Percentiles rank a stretch among this genome's conserved stretches.
phyloP scores from a whole-genome alignment of 2,888 invertebrate species.

The Spialia ferax region DNA sequence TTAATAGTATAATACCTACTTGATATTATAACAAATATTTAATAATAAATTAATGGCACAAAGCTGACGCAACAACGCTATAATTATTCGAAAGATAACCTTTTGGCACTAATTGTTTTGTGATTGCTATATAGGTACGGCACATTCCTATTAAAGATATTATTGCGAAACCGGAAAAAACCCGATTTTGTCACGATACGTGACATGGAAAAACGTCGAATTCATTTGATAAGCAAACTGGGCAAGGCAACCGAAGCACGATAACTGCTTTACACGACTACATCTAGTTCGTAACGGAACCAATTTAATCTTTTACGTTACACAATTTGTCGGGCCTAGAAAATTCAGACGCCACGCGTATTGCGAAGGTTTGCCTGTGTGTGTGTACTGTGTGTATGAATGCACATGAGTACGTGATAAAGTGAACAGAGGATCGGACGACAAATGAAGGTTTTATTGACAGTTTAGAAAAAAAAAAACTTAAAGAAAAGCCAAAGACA shows the following conservation, averaged over 20 bases:
- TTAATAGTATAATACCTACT: neutral
- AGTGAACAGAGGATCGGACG: too few relatives aligned
- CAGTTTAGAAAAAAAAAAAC: too few relatives aligned
- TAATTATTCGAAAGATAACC: conserved; percentile 21
- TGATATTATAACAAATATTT: neutral
- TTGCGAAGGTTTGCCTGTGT: neutral
- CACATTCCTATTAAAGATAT: conserved; percentile 15
- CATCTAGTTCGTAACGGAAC: conserved; percentile 19
- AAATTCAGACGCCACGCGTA: neutral
- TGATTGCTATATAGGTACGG: neutral
- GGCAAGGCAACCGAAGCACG: conserved; percentile 25
- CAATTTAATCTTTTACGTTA: conserved; percentile 21
- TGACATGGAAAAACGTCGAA: conserved; percentile 8
- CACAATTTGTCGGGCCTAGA: conserved; percentile 19
- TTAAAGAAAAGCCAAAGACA: too few relatives aligned
- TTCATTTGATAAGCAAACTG: conserved; percentile 24
- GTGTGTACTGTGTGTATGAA: too few relatives aligned
- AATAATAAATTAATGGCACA: neutral
- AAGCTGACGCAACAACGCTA: conserved; percentile 18
- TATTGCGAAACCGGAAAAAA: conserved; percentile 22
- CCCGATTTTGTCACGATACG: conserved; percentile 23
- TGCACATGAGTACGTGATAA: too few relatives aligned
- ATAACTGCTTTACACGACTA: conserved; percentile 31
- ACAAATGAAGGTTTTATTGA: too few relatives aligned
- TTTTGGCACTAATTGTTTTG: conserved; percentile 21